These are phyloP conservation scores for Zaprionus ornatus DNA, from an alignment of 1,140 invertebrate genomes.

Conservation along the genomic window DNA sequence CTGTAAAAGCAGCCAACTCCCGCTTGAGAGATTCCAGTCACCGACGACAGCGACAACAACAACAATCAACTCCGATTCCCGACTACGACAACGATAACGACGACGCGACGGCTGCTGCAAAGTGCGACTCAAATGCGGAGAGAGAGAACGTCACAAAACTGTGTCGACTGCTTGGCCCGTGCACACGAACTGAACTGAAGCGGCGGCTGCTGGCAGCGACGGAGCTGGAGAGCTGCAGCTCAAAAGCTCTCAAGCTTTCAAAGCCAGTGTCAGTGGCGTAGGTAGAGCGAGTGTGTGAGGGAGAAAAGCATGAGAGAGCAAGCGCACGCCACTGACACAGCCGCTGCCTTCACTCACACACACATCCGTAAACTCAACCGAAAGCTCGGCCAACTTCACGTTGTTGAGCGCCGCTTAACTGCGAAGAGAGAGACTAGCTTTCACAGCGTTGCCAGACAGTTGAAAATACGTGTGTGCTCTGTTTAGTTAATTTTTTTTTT, in stretches of 20 bases:
- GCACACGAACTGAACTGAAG: conserved; percentile 58
- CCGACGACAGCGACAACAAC: conserved; percentile 39
- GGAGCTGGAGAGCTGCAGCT: conserved; percentile 50
- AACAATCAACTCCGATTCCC: conserved; percentile 38
- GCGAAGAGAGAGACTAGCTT: not conserved
- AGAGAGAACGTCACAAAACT: conserved; percentile 38
- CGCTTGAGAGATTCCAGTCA: conserved; percentile 51
- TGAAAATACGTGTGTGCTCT: not conserved
- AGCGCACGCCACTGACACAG: conserved; percentile 14
- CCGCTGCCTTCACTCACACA: not conserved
- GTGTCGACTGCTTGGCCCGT: conserved; percentile 64
- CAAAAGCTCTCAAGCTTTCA: conserved; percentile 41
- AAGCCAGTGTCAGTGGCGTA: conserved; percentile 16
- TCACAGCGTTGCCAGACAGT: not conserved
- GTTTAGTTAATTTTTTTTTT: conserved; percentile 2
- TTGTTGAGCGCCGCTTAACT: conserved; percentile 23
- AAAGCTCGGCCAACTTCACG: conserved; percentile 47
- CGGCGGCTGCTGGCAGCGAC: conserved; percentile 45
- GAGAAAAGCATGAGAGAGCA: not conserved
- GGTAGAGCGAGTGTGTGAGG: not conserved
- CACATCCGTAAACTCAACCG: conserved; percentile 37
- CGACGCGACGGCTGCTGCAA: conserved; percentile 46
- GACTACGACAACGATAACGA: conserved; percentile 32
- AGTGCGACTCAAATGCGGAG: conserved; percentile 16
- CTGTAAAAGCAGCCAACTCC: conserved; percentile 41